Evolutionary conservation across 2,113 vertebrate species (phyloP).

Genomic region (Cebidichthys violaceus): DNA sequence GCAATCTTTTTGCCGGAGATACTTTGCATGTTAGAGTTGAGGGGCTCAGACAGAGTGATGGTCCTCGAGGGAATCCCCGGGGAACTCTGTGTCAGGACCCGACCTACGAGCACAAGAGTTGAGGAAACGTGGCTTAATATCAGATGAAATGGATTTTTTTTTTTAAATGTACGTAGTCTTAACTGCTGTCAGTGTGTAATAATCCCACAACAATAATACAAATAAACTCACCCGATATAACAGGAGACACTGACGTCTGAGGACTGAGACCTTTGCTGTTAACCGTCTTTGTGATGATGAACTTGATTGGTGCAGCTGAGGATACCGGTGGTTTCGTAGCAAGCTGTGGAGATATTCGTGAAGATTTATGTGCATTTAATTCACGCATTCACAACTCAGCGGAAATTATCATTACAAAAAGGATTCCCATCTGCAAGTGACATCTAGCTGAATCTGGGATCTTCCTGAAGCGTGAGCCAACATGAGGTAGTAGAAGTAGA

Average conservation of each 20-base stretch:
- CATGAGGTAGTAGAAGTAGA: not conserved
- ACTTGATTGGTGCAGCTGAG: conserved; percentile 93
- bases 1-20: conserved; percentile 93
- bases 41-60: conserved; percentile 90
- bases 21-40: conserved; percentile 88
- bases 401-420: too few species aligned
- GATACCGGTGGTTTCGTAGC: conserved; percentile 94
- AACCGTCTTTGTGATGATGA: conserved; percentile 96
- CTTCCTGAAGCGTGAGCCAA: not conserved
- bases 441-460: not conserved
- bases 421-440: not conserved
- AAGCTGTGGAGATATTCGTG: conserved; percentile 82
- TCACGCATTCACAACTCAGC: not conserved
- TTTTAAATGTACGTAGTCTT: not conserved
- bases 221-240: conserved; percentile 87
- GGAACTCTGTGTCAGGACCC: conserved; percentile 91
- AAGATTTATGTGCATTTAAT: not conserved
- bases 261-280: conserved; percentile 93
- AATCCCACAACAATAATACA: not conserved
- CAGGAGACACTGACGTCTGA: conserved; percentile 90
- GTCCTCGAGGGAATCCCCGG: conserved; percentile 91
- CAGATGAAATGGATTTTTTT: not conserved
- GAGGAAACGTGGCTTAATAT: not conserved
- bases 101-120: conserved; percentile 80
- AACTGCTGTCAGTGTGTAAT: not conserved